Percentiles rank a stretch among this genome's conserved stretches.
These are phyloP conservation scores for Psittacula derbiana DNA, from an alignment of 2,797 vertebrate species.

Conservation along the genomic window DNA sequence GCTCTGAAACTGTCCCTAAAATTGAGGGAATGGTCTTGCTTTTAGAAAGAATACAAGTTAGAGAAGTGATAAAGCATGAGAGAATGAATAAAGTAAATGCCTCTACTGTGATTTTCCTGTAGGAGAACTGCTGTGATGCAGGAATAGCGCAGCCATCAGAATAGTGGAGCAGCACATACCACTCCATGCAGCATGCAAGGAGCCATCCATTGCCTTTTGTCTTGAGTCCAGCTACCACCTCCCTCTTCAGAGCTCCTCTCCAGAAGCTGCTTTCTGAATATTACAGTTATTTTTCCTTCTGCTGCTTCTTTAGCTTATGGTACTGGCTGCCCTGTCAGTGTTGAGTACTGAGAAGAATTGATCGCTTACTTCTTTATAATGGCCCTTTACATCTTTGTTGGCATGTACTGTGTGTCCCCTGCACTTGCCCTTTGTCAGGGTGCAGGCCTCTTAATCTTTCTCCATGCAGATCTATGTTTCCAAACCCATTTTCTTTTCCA, in stretches of 20 bases:
- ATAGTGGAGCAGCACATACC: background rate
- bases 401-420: background rate
- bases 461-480: conserved; percentile 1
- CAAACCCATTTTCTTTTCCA: background rate
- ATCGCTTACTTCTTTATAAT: background rate
- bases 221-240: background rate
- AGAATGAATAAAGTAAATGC: background rate
- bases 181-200: background rate
- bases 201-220: background rate
- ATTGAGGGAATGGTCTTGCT: background rate
- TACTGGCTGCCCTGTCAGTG: background rate
- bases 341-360: background rate
- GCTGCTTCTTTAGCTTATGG: background rate
- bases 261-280: background rate
- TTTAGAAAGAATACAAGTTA: background rate
- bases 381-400: background rate
- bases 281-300: background rate
- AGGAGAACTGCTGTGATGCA: background rate
- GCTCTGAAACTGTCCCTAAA: background rate
- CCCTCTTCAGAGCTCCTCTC: background rate
- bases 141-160: background rate
- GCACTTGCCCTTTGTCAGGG: background rate
- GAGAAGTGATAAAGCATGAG: background rate
- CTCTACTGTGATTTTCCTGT: background rate
- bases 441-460: background rate